Percentiles rank a stretch among this genome's conserved stretches.
Evolutionary conservation across 1,140 invertebrate genomes (phyloP).

Genomic region (Drosophila ohnishii): DNA sequence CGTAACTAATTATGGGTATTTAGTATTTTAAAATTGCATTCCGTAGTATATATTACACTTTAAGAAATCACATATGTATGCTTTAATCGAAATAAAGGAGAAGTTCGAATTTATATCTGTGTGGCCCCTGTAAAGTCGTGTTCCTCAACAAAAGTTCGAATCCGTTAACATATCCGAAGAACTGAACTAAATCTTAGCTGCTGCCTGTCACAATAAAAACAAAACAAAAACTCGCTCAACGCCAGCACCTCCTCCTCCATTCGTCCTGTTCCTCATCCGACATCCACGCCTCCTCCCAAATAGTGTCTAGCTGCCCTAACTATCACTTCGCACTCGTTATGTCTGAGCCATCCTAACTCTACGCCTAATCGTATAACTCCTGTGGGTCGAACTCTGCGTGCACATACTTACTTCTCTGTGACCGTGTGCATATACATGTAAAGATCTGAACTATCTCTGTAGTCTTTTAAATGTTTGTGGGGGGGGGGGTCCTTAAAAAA

Average conservation of each 20-base stretch:
- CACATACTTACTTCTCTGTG: constrained; percentile 4
- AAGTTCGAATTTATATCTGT: constrained; percentile 47
- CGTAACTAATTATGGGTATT: constrained; percentile 38
- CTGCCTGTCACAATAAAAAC: constrained; percentile 53
- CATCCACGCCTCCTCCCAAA: background rate
- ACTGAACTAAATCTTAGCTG: constrained; percentile 46
- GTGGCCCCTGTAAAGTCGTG: constrained; percentile 2
- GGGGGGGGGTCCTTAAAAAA: constrained; percentile 47
- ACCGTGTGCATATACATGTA: constrained; percentile 22
- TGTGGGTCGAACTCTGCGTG: constrained; percentile 25
- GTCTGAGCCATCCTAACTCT: constrained; percentile 42
- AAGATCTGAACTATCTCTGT: constrained; percentile 41
- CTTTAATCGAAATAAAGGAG: constrained; percentile 60
- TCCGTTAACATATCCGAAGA: constrained; percentile 31
- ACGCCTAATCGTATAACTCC: constrained; percentile 71
- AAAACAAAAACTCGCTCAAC: constrained; percentile 64
- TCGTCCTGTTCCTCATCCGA: background rate
- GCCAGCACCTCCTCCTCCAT: constrained; percentile 23
- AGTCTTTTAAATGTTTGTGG: constrained; percentile 47
- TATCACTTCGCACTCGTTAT: constrained; percentile 28
- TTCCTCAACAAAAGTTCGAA: constrained; percentile 48
- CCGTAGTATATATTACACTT: constrained; percentile 41
- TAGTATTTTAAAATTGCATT: constrained; percentile 27
- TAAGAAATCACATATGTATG: constrained; percentile 64
- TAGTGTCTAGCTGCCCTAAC: constrained; percentile 30